Percentiles rank a stretch among this genome's conserved stretches.
These are phyloP conservation scores for Protaetia brevitarsis DNA, from an alignment of 1,140 invertebrate genomes.

Conservation along the genomic window DNA sequence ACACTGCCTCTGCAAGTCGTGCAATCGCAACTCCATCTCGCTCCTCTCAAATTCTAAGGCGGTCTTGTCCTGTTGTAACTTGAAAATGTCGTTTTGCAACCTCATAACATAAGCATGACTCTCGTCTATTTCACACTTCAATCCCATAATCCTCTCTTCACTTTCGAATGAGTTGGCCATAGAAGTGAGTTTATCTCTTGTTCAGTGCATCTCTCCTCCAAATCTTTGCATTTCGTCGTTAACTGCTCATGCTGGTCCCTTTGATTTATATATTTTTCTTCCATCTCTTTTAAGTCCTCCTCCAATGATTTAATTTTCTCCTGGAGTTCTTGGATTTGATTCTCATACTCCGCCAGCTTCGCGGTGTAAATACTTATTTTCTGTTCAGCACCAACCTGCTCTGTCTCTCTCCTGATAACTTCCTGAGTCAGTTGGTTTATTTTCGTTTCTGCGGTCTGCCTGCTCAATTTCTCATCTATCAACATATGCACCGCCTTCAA, in stretches of 20 bases:
- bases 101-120: background rate
- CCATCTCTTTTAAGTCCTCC: background rate
- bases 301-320: background rate
- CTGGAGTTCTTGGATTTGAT: background rate
- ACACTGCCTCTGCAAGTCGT: too few relatives aligned
- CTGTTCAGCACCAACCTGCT: background rate
- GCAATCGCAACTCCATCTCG: too few relatives aligned
- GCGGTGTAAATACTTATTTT: background rate
- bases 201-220: too few relatives aligned
- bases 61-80: background rate
- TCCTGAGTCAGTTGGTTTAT: background rate
- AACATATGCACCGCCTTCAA: constrained; percentile 8
- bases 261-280: background rate
- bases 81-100: background rate
- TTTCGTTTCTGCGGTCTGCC: constrained; percentile 12
- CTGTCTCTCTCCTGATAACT: background rate
- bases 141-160: background rate
- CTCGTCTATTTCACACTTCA: background rate
- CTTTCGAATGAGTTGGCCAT: too few relatives aligned
- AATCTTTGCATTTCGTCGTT: too few relatives aligned
- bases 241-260: too few relatives aligned
- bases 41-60: background rate
- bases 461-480: constrained; percentile 10
- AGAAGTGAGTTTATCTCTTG: too few relatives aligned
- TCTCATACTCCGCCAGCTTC: background rate